A percentile compares a stretch with the other conserved stretches of the same genome.
Evolutionary conservation across 2,888 invertebrate species (phyloP).

Genomic region (Yponomeuta plumbellus): DNA sequence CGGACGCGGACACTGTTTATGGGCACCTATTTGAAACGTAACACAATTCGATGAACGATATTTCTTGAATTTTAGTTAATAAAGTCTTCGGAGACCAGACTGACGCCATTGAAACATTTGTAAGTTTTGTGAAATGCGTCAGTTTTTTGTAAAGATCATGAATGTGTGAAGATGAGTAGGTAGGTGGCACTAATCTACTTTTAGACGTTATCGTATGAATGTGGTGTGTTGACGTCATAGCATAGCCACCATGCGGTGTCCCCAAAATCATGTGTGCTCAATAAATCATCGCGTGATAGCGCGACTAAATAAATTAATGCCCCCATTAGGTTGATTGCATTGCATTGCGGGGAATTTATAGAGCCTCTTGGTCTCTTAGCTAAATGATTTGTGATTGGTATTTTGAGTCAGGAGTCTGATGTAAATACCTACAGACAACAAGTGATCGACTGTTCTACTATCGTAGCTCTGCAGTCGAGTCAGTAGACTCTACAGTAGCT

Average conservation of each 20-base stretch:
- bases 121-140: too few relatives aligned
- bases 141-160: background rate
- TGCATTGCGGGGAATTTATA: background rate
- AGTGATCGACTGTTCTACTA: too few relatives aligned
- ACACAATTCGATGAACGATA: too few relatives aligned
- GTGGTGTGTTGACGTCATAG: background rate
- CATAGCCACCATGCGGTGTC: background rate
- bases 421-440: background rate
- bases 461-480: too few relatives aligned
- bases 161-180: background rate
- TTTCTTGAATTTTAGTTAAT: too few relatives aligned
- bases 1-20: background rate
- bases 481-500: too few relatives aligned
- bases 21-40: too few relatives aligned
- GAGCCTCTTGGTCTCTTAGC: background rate
- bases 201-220: background rate
- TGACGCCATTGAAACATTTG: too few relatives aligned
- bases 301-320: background rate
- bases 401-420: background rate
- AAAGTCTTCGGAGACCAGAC: too few relatives aligned
- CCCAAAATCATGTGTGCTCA: constrained; percentile 1
- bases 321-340: constrained; percentile 1
- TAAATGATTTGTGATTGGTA: background rate
- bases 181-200: background rate
- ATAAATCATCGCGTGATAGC: background rate